Base-by-base conservation (phyloP, 2,888 invertebrate species). In the Coenonympha glycerion region DNA sequence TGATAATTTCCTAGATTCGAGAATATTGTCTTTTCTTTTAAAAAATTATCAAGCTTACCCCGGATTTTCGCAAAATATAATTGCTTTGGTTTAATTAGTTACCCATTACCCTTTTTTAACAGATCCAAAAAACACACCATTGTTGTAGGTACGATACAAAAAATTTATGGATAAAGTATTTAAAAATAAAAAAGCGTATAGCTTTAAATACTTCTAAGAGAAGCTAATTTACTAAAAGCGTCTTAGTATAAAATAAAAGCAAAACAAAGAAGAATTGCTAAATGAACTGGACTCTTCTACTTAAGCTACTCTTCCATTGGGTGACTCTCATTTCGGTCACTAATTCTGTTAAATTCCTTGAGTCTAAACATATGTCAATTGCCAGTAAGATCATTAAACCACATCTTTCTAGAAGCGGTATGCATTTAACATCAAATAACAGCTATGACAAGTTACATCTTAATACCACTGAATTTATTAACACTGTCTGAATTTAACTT, bases 191-290 rank as follows among this genome's bases (percentile, higher is more conserved):
- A 2, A 6, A 9, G 8, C 34, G 18, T 36, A 16, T 16, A n/a
- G n/a, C n/a, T n/a, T 11, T 11, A 6, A 3, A 11, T 11, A 19
- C n/a, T 19, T 5, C 36, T 36, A 15, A 26, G 24, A 24, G 19
- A 40, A 11, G 41, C 28, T 28, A 41, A 30, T 41, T 28, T 28
- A 18, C 41, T 41, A 41, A 16, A 41, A 41, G 30, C 28, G 28
- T 41, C 18, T 30, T 18, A 19, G 41, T 30, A 41, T 41, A 41
- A 41, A 41, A 41, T 28, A 30, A 19, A 30, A 41, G 30, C 30
- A 18, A 18, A 16, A 24, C 11, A 26, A 24, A 30, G 30, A 42
- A 42, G 28, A 49, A 42, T 42, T 28, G 34, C 42, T 34, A 39
- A 39, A 47, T 33, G 18, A 34, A 9, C n/a, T 30, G 13, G 30